These are phyloP conservation scores for Agriopis leucophaearia DNA, from an alignment of 2,888 invertebrate species.

Conservation along the genomic window DNA sequence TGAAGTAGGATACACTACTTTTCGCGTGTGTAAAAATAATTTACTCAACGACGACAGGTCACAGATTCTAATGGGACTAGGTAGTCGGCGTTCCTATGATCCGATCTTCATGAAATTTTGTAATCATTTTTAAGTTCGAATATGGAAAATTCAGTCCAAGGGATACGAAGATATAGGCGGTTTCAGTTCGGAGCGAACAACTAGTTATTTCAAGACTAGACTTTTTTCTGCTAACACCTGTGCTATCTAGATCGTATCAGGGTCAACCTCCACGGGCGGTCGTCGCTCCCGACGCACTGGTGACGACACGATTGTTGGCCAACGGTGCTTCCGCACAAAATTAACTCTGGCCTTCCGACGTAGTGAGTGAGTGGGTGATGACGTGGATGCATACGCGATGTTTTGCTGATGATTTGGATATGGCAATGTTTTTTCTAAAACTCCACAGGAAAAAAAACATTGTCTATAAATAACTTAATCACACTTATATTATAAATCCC, in stretches of 20 bases:
- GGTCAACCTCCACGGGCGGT: conserved; percentile 60
- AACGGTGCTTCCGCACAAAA: conserved; percentile 64
- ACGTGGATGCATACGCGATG: conserved; percentile 20
- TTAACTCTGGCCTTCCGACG: conserved; percentile 67
- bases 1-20: no score
- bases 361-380: conserved; percentile 55
- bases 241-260: conserved; percentile 21
- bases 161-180: no score
- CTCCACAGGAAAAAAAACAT: background rate
- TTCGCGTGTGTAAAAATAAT: no score
- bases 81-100: no score
- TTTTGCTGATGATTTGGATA: conserved; percentile 19
- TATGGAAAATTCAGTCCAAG: no score
- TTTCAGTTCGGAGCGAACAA: no score
- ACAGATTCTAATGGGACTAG: no score
- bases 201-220: background rate
- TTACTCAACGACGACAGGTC: no score
- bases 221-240: background rate
- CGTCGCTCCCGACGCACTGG: conserved; percentile 59
- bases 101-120: no score
- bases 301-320: conserved; percentile 57
- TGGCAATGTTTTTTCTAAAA: conserved; percentile 19
- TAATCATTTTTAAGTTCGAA: no score
- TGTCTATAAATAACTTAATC: background rate
- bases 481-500: background rate